Base-by-base conservation (phyloP, 2,797 vertebrate genomes). In the Notamacropus eugenii region DNA sequence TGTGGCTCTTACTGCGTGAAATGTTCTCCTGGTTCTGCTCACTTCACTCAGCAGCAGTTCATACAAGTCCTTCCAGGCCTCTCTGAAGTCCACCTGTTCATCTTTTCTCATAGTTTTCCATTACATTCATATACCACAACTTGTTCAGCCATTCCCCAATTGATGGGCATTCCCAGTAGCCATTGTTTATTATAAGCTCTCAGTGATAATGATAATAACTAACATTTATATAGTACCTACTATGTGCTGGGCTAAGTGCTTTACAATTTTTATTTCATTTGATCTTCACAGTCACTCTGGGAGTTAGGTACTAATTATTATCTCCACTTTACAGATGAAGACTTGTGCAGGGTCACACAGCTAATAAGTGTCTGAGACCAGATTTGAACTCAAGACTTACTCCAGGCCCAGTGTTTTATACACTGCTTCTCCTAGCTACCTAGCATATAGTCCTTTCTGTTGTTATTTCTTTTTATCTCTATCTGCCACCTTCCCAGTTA, bases 241-340 rank as follows among this genome's bases (percentile, higher is more conserved):
- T 50, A 93, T 58, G 5, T 94, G 93, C 50, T 90, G 94, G 96
- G 56, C 74, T 96, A 87, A 59, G 16, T 93, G 14, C 16, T 74
- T n/a, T 74, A 40, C 55, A 93, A 0, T 91, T 93, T 74, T 95
- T 92, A 91, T 82, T 22, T 27, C 2, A 27, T 24, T 24, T 82
- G 29, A 82, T 40, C 74, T 46, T 82, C 74, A 82, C 74, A 24
- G 22, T 46, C 74, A 27, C 22, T 8, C 22, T 3, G 29, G 74
- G 22, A 46, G 67, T 2, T 10, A 82, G 67, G 67, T 82, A 40
- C 67, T 74, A 22, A 74, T 82, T 24, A 82, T 3, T 82, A 46
- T 24, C 19, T 46, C 3, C 19, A 82, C 46, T 82, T 82, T 82
- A 46, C 74, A 82, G 9, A 46, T 46, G 22, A 82, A 8, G 74